These are phyloP conservation scores for Nephrocerus scutellatus DNA, from an alignment of 2,888 invertebrate species.

Conservation along the genomic window DNA sequence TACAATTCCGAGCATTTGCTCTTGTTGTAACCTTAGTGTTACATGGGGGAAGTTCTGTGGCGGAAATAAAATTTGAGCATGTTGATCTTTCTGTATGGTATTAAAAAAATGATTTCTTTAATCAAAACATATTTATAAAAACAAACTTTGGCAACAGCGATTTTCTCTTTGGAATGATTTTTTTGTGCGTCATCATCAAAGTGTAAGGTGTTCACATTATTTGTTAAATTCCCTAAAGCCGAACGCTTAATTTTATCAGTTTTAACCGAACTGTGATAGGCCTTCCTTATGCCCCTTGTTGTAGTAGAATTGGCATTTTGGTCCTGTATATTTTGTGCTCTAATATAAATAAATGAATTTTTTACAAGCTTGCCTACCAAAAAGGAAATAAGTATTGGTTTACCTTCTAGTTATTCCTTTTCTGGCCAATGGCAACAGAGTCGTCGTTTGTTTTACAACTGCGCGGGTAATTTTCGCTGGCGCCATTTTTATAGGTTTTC, in stretches of 20 bases:
- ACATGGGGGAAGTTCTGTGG: constrained; percentile 9
- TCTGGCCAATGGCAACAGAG: constrained; percentile 32
- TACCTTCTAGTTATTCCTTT: constrained; percentile 36
- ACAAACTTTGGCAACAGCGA: constrained; percentile 2
- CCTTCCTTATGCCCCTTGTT: constrained; percentile 65
- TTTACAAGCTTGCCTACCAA: neutral
- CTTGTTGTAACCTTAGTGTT: constrained; percentile 18
- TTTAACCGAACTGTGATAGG: constrained; percentile 69
- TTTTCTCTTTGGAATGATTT: constrained; percentile 27
- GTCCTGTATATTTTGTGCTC: constrained; percentile 32
- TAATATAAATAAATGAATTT: constrained; percentile 5
- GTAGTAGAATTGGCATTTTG: constrained; percentile 37
- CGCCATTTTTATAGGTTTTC: constrained; percentile 38
- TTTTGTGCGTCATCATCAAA: constrained; percentile 48
- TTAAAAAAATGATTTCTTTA: no score
- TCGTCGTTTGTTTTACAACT: constrained; percentile 30
- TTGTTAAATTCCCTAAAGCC: constrained; percentile 81
- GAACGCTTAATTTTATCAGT: constrained; percentile 70
- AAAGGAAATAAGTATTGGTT: constrained; percentile 6
- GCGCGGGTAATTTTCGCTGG: constrained; percentile 41
- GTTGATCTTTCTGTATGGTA: neutral
- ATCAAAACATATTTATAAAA: no score
- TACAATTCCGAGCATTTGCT: constrained; percentile 18
- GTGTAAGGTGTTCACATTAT: constrained; percentile 43
- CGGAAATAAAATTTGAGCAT: neutral